Conservation (phyloP, 2,113 vertebrate species). For the Reinhardtius hippoglossoides region DNA sequence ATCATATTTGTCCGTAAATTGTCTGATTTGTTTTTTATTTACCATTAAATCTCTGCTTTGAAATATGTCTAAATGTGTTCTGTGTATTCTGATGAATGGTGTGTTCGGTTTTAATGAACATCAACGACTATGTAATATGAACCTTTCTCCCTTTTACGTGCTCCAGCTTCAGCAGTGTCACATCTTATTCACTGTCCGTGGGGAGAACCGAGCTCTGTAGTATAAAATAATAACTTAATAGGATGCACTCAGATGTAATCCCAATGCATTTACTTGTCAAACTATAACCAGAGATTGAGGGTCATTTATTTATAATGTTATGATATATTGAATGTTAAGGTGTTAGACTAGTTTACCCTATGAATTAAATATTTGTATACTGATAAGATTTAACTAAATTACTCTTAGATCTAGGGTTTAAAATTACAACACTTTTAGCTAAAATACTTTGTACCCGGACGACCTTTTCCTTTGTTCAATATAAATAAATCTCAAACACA, state of each 20-base stretch:
- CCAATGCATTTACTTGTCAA: not conserved
- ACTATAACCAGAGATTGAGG: no score
- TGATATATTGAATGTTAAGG: not conserved
- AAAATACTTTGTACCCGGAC: not conserved
- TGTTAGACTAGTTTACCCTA: not conserved
- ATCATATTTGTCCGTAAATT: slow-evolving; percentile 43
- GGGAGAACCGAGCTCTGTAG: not conserved
- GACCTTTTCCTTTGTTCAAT: not conserved
- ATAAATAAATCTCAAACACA: slow-evolving; percentile 1
- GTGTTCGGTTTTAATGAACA: not conserved
- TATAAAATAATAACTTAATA: not conserved
- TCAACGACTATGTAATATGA: not conserved
- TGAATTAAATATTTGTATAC: not conserved
- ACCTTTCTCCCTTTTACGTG: not conserved
- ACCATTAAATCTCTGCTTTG: slow-evolving; percentile 13
- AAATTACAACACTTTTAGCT: not conserved
- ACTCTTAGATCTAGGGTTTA: no score
- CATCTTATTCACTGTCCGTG: not conserved
- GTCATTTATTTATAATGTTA: no score
- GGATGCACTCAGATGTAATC: not conserved
- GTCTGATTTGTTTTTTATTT: slow-evolving; percentile 40
- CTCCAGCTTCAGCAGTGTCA: not conserved
- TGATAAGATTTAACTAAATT: no score
- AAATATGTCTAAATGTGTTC: not conserved
- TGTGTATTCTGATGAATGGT: not conserved